Base-by-base conservation (phyloP, 1,140 invertebrate species). In the Listronotus bonariensis region DNA sequence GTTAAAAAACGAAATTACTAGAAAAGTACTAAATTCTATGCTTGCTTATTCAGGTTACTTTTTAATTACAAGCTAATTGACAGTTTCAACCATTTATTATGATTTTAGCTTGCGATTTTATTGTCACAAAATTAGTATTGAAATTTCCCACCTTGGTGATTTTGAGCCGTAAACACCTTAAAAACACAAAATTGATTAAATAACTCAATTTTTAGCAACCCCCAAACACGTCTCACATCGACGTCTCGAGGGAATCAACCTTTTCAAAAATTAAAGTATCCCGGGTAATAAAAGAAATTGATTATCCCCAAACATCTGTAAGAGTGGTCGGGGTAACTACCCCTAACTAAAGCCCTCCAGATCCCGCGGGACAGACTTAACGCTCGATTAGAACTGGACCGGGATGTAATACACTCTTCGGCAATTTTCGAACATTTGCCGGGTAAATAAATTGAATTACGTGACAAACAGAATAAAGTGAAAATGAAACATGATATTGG, bases 331-430 rank as follows among this genome's bases (percentile, higher is more conserved):
- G 70, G 68, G 68, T 68, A 68, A 70, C 68, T 70, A 65, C 68
- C 64, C 66, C 65, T 65, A 65, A 65, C 62, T 65, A 65, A 65
- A 65, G 54, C 62, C 62, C 54, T 55, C 45, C n/a, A 9, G 5
- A 42, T 68, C 71, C 62, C 69, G 14, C 14, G 65, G 64, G 73
- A 69, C 32, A 65, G 68, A 68, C 73, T 74, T 74, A 69, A 69
- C 73, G 73, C 68, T 71, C 73, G 71, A 74, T 74, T 74, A 72
- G 70, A 68, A 70, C 51, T 69, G 73, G 68, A 70, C 68, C 61
- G 71, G 73, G 71, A 71, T 65, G 73, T 73, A 74, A 74, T 74
- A 74, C 69, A 74, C 73, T 74, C 68, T 70, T 70, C 71, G 71
- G 71, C 73, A 73, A 65, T 74, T 72, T 72, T 69, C 68, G 53